phyloP scores from a whole-genome alignment of 2,797 vertebrate genomes.

The Rhynchonycteris naso region DNA sequence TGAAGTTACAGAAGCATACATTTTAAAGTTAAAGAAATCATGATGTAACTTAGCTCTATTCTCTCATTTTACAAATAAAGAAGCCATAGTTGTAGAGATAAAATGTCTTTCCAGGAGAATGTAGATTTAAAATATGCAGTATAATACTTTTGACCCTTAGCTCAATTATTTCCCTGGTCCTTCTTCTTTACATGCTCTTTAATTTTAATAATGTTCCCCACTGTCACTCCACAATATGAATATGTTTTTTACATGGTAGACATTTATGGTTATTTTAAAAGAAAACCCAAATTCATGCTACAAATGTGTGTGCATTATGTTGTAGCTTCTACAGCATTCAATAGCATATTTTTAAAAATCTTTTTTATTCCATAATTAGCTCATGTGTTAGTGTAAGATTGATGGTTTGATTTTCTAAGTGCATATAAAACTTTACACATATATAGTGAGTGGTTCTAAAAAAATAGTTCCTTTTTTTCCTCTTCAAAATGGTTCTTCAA shows the following conservation, averaged over 20 bases:
- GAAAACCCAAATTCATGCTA: background rate
- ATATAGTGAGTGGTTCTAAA: conserved; percentile 6
- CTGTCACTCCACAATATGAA: background rate
- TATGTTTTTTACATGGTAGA: background rate
- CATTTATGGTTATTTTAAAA: background rate
- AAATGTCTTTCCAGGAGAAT: background rate
- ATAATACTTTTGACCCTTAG: background rate
- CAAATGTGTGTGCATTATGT: background rate
- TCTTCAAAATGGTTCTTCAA: conserved; percentile 47
- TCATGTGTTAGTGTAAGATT: background rate
- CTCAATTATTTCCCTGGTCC: background rate
- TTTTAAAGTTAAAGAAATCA: conserved; percentile 9
- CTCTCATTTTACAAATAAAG: conserved; percentile 36
- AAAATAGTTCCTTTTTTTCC: background rate
- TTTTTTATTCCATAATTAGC: conserved; percentile 57
- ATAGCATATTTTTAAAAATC: background rate
- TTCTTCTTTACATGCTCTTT: background rate
- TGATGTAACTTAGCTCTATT: background rate
- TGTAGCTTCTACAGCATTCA: background rate
- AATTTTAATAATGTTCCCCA: conserved; percentile 20
- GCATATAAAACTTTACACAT: conserved; percentile 69
- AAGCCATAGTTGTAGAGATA: background rate
- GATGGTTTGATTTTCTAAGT: conserved; percentile 63
- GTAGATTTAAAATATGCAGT: background rate
- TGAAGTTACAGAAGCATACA: background rate